These are phyloP conservation scores for Muscicapa comitata DNA, from an alignment of 2,797 vertebrate genomes.

Conservation along the genomic window DNA sequence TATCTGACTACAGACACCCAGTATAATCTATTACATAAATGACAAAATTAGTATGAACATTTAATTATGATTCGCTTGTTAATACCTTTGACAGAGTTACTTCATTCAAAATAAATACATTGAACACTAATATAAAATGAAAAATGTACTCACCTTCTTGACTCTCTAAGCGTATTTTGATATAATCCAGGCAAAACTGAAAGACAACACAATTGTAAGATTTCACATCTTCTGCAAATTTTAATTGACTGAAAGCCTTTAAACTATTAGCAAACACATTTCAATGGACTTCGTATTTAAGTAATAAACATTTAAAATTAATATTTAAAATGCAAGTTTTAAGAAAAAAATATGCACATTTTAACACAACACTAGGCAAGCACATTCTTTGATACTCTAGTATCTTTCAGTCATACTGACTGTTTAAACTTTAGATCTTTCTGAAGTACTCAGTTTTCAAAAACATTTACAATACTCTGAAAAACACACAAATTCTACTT, in stretches of 20 bases:
- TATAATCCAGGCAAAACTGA: conserved; percentile 89
- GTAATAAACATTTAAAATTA: not conserved
- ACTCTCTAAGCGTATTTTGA: conserved; percentile 92
- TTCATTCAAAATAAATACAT: not conserved
- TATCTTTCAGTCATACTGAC: not conserved
- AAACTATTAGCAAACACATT: not conserved
- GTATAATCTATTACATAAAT: not conserved
- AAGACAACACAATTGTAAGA: conserved; percentile 1
- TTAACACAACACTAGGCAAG: not conserved
- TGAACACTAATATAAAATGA: not conserved
- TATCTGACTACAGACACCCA: not conserved
- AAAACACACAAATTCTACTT: not conserved
- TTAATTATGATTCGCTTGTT: not conserved
- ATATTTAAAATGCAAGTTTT: not conserved
- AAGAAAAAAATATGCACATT: not conserved
- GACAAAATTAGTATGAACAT: not conserved
- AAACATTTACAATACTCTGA: not conserved
- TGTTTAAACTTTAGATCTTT: not conserved
- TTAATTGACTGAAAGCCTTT: not conserved
- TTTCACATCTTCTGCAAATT: not conserved
- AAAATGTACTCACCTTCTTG: conserved; percentile 58
- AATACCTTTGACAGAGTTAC: not conserved
- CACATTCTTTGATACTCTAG: not conserved
- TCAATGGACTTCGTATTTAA: not conserved
- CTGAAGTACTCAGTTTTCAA: not conserved